Evolutionary conservation across 2,113 vertebrate species (phyloP), one percentile per base, ranked within the genome.

Genomic region (Camelus bactrianus): DNA sequence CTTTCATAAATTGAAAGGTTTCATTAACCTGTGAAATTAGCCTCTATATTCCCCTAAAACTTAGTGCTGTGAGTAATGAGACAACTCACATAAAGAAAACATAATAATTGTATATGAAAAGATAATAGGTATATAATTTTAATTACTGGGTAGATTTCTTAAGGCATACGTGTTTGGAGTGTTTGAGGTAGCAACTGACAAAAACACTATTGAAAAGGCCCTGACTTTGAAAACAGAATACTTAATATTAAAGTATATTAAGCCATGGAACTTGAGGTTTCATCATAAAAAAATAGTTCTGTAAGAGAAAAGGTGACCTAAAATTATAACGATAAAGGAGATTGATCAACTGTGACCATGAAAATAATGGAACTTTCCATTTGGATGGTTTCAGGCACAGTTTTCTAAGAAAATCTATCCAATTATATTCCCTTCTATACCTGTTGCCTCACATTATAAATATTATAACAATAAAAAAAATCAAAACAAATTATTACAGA

Each of bases 171-270:
- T 56, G 9, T 56, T 96, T 35, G 35, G 24, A 73, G 24, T 22
- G 64, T 56, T 30, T 58, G 20, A 42, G 16, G 6, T 52, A 70
- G 5, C n/a, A 93, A 52, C 5, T 65, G 11, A 87, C 8, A 54
- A 26, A 96, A 69, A 20, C 48, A 87, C 17, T 67, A 87, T 14
- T 67, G 12, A 52, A 17, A 91, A 60, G 12, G 5, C 2, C 30
- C 46, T 93, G n/a, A 65, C 48, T 96, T 77, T 70, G 11, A 90
- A 83, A 89, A 62, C 28, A 85, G 38, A 92, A 65, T 48, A 81
- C 20, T n/a, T 82, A 91, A 38, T 6, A 85, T 46, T 64, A 42
- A 14, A 70, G 3, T 56, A 4, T 9, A 75, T 85, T 75, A 50
- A 16, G 19, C 14, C 42, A 54, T 28, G 13, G 8, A 89, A 92